A percentile compares a stretch with the other conserved stretches of the same genome.
phyloP scores from a whole-genome alignment of 2,797 vertebrate genomes.

The Gymnodraco acuticeps region DNA sequence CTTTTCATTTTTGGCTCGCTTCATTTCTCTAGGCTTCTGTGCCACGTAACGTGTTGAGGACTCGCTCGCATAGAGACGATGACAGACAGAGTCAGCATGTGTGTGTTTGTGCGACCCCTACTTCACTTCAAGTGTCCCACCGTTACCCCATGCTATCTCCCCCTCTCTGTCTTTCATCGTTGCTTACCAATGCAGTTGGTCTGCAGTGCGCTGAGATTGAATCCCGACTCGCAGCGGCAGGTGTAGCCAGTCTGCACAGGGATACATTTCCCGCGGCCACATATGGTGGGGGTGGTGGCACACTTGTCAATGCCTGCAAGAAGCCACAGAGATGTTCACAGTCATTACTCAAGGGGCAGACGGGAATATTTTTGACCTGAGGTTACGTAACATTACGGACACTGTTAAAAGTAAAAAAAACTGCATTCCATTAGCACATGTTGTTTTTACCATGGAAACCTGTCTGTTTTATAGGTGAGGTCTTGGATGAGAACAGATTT shows the following conservation, averaged over 20 bases:
- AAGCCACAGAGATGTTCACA: constrained; percentile 39
- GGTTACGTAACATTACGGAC: constrained; percentile 51
- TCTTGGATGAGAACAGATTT: constrained; percentile 69
- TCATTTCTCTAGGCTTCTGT: constrained; percentile 57
- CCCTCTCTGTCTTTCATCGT: neutral
- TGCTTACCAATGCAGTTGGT: constrained; percentile 89
- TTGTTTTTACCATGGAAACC: constrained; percentile 62
- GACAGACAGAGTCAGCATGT: constrained; percentile 55
- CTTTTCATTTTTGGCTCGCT: constrained; percentile 61
- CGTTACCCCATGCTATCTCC: constrained; percentile 3
- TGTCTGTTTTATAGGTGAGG: constrained; percentile 73
- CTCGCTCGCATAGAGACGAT: constrained; percentile 42
- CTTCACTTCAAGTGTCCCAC: constrained; percentile 10
- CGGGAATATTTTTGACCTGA: constrained; percentile 24
- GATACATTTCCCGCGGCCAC: constrained; percentile 89
- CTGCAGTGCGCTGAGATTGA: constrained; percentile 85
- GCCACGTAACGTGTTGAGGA: constrained; percentile 43
- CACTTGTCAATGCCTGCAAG: constrained; percentile 84
- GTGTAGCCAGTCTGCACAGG: constrained; percentile 88
- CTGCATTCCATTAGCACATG: constrained; percentile 68
- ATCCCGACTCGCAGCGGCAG: constrained; percentile 90
- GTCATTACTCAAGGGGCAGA: constrained; percentile 38
- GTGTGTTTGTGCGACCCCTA: constrained; percentile 32
- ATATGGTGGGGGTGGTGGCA: constrained; percentile 82
- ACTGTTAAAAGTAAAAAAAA: constrained; percentile 45